Evolutionary conservation across 2,888 invertebrate species (phyloP).

Genomic region (Pegoplata infirma): DNA sequence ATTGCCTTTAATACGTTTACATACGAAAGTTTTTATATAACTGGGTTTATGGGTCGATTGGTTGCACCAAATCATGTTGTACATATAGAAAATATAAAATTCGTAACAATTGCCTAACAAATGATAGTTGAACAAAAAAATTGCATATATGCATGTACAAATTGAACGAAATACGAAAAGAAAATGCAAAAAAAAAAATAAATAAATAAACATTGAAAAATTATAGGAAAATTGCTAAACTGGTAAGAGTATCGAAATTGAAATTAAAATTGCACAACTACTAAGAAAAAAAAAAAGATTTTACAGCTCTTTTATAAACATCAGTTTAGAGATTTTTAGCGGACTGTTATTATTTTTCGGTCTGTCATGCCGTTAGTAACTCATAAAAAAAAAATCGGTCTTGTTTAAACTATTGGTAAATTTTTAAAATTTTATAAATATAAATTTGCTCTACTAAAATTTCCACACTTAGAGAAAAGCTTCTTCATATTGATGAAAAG

Average conservation of each 20-base stretch:
- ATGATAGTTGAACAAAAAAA: conserved; percentile 46
- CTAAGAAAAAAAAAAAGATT: neutral
- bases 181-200: neutral
- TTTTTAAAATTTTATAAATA: no score
- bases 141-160: no score
- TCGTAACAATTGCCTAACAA: conserved; percentile 57
- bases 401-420: no score
- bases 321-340: conserved; percentile 4
- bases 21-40: conserved; percentile 72
- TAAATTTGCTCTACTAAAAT: no score
- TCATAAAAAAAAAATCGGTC: no score
- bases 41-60: conserved; percentile 77
- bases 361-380: no score
- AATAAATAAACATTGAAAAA: conserved; percentile 35
- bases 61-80: conserved; percentile 72
- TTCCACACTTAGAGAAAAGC: no score
- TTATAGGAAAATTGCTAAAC: conserved; percentile 37
- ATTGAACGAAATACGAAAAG: conserved; percentile 13
- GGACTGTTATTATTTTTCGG: conserved; percentile 2
- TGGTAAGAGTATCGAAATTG: conserved; percentile 55
- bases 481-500: no score
- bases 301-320: neutral
- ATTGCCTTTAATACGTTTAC: conserved; percentile 52
- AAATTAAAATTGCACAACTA: conserved; percentile 44
- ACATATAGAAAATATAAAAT: conserved; percentile 15